These are phyloP conservation scores for Synanthedon tipuliformis DNA, from an alignment of 2,888 invertebrate species.

Conservation along the genomic window DNA sequence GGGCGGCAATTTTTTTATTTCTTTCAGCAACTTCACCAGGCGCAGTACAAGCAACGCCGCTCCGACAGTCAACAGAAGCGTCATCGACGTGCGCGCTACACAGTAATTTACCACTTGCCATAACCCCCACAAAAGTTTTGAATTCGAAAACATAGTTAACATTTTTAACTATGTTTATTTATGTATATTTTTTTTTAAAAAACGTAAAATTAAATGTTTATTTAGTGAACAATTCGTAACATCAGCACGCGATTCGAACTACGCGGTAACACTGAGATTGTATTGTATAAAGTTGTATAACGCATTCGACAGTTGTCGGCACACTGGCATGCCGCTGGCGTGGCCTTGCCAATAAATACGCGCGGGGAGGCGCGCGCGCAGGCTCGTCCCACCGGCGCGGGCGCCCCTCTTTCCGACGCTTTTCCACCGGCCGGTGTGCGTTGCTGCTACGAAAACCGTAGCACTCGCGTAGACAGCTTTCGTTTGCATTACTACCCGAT, in stretches of 20 bases:
- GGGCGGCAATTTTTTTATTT: constrained; percentile 76
- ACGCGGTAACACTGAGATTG: constrained; percentile 28
- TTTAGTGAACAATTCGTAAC: constrained; percentile 33
- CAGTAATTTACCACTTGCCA: constrained; percentile 58
- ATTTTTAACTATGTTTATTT: constrained; percentile 24
- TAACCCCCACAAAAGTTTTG: constrained; percentile 68
- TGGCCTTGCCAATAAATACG: constrained; percentile 70
- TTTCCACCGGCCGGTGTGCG: constrained; percentile 27
- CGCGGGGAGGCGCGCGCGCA: constrained; percentile 43
- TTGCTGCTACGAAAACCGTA: constrained; percentile 4
- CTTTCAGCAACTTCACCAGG: constrained; percentile 55
- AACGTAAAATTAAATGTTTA: constrained; percentile 15
- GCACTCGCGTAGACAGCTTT: constrained; percentile 6
- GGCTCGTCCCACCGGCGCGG: constrained; percentile 48
- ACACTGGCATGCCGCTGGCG: constrained; percentile 60
- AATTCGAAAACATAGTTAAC: constrained; percentile 46
- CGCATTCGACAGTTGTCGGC: constrained; percentile 60
- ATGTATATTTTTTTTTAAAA: constrained; percentile 9
- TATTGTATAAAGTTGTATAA: constrained; percentile 31
- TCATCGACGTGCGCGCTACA: constrained; percentile 43
- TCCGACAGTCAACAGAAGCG: constrained; percentile 59
- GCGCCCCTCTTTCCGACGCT: constrained; percentile 51
- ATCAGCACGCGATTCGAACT: constrained; percentile 46
- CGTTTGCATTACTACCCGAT: not conserved
- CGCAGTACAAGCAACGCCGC: constrained; percentile 57